These are phyloP conservation scores for Mugil cephalus DNA, from an alignment of 2,113 vertebrate species.

Conservation along the genomic window DNA sequence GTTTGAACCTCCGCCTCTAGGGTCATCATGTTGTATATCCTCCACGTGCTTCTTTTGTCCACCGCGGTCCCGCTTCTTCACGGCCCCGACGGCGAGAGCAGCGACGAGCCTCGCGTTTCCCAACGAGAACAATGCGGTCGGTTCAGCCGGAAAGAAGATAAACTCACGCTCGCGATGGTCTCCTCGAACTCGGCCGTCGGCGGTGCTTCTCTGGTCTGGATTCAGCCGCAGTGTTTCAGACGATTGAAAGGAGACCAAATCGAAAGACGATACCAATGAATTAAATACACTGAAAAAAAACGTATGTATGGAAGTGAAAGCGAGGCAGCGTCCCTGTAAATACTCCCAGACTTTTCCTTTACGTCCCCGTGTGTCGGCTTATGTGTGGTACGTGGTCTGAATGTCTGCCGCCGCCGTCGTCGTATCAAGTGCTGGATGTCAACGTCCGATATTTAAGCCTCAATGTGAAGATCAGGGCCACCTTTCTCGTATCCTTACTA, in stretches of 20 bases:
- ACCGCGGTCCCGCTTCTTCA: slow-evolving; percentile 7
- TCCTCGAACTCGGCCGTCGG: neutral
- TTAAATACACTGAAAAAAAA: slow-evolving; percentile 11
- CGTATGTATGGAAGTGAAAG: slow-evolving; percentile 1
- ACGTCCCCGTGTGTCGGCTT: slow-evolving; percentile 41
- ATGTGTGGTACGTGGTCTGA: slow-evolving; percentile 26
- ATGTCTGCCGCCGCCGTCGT: slow-evolving; percentile 30
- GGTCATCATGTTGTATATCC: neutral
- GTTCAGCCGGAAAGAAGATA: neutral
- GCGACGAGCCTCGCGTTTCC: neutral
- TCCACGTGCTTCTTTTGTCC: slow-evolving; percentile 19
- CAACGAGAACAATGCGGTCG: neutral
- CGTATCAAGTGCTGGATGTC: slow-evolving; percentile 65
- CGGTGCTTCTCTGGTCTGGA: neutral
- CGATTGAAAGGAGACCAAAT: neutral
- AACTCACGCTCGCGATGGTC: neutral
- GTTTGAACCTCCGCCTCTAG: slow-evolving; percentile 13
- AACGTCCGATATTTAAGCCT: slow-evolving; percentile 40
- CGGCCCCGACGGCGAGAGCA: slow-evolving; percentile 5
- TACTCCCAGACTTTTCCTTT: slow-evolving; percentile 19
- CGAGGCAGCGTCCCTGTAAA: slow-evolving; percentile 60
- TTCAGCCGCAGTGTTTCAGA: neutral
- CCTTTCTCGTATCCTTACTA: slow-evolving; percentile 22
- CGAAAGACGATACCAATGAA: neutral
- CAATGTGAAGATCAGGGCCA: slow-evolving; percentile 45